These are phyloP conservation scores for Propithecus coquereli DNA, from an alignment of 2,113 vertebrate species.

Conservation along the genomic window DNA sequence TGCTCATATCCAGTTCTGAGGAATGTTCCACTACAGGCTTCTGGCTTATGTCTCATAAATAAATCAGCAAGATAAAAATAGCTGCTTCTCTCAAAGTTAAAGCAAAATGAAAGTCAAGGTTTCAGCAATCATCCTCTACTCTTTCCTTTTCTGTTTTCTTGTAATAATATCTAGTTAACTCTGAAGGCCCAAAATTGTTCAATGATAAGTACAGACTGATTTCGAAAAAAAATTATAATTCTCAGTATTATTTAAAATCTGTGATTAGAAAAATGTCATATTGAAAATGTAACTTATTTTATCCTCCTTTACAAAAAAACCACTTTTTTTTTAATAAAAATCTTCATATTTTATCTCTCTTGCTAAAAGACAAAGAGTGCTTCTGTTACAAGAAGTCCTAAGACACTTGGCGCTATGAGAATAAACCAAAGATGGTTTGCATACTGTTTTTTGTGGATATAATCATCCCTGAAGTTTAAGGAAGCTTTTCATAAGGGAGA, in stretches of 20 bases:
- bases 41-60: constrained; percentile 63
- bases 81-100: constrained; percentile 47
- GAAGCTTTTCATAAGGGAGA: not conserved
- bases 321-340: not conserved
- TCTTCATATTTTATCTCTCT: not conserved
- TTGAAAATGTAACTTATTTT: not conserved
- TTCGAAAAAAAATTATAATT: constrained; percentile 57
- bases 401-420: not conserved
- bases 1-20: constrained; percentile 47
- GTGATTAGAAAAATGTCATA: not conserved
- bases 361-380: not conserved
- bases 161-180: not conserved
- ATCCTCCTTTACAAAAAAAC: not conserved
- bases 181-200: not conserved
- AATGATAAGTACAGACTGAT: not conserved
- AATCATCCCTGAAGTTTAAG: not conserved
- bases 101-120: constrained; percentile 31
- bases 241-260: constrained; percentile 59
- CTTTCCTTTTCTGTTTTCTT: constrained; percentile 30
- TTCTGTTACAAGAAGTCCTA: not conserved
- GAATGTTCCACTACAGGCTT: not conserved
- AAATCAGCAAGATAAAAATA: constrained; percentile 69
- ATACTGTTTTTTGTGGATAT: not conserved
- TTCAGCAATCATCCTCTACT: constrained; percentile 1
- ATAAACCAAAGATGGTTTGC: not conserved